Percentiles rank a stretch among this genome's conserved stretches.
phyloP scores from a whole-genome alignment of 2,888 invertebrate genomes.

The Micropterix aruncella region DNA sequence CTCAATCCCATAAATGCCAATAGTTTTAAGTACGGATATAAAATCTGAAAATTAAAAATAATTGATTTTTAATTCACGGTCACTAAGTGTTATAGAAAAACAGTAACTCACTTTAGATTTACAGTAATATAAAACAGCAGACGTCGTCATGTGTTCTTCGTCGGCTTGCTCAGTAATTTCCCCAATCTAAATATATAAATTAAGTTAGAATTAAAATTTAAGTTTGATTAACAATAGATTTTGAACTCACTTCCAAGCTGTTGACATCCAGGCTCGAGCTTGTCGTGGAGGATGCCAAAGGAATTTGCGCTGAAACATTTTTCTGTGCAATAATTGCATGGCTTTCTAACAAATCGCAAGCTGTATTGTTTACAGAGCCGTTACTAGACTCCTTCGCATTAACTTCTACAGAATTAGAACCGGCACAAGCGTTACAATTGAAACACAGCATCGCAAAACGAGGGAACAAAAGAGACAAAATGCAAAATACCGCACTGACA shows the following conservation, averaged over 20 bases:
- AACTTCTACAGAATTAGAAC: too few relatives aligned
- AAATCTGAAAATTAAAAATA: slow-evolving; percentile 35
- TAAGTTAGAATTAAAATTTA: neutral
- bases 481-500: too few relatives aligned
- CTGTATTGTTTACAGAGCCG: slow-evolving; percentile 14
- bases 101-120: slow-evolving; percentile 46
- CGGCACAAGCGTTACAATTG: too few relatives aligned
- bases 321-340: slow-evolving; percentile 34
- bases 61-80: neutral
- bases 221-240: neutral
- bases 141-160: slow-evolving; percentile 55
- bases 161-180: slow-evolving; percentile 55
- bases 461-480: too few relatives aligned
- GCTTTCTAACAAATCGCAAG: slow-evolving; percentile 36
- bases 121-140: slow-evolving; percentile 67
- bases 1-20: slow-evolving; percentile 63
- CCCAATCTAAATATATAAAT: slow-evolving; percentile 37
- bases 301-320: slow-evolving; percentile 18
- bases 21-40: slow-evolving; percentile 61
- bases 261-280: slow-evolving; percentile 32
- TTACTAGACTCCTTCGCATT: too few relatives aligned
- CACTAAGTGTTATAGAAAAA: neutral
- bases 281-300: slow-evolving; percentile 31
- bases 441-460: too few relatives aligned
- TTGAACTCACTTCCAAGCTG: slow-evolving; percentile 34